Evolutionary conservation across 2,113 vertebrate species (phyloP).

Genomic region (Lophius piscatorius): DNA sequence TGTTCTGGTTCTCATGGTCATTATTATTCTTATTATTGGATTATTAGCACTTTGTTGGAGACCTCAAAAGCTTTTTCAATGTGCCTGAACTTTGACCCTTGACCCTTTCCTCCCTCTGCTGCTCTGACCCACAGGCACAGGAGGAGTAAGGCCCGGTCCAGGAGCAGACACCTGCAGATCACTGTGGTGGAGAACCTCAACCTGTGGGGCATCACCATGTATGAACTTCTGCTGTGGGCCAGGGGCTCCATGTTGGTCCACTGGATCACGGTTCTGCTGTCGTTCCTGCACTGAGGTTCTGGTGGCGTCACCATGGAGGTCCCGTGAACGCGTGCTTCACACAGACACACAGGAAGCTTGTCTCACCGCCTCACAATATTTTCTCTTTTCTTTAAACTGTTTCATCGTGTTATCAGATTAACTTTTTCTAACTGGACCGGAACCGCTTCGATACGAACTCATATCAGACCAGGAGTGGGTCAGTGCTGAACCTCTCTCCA

Average conservation of each 20-base stretch:
- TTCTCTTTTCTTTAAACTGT: too few species aligned
- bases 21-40: too few species aligned
- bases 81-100: background rate
- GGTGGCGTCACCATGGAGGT: background rate
- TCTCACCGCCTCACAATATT: too few species aligned
- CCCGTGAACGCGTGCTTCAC: too few species aligned
- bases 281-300: slow-evolving; percentile 65
- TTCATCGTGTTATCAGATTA: too few species aligned
- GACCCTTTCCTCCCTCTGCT: background rate
- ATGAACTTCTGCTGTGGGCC: slow-evolving; percentile 85
- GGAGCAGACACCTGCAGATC: slow-evolving; percentile 82
- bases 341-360: too few species aligned
- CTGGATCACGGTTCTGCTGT: slow-evolving; percentile 80
- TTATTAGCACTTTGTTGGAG: background rate
- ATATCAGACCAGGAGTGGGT: too few species aligned
- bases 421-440: too few species aligned
- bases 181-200: slow-evolving; percentile 80
- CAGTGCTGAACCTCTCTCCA: too few species aligned
- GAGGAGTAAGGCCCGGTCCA: slow-evolving; percentile 80
- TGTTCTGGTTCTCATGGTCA: too few species aligned
- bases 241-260: slow-evolving; percentile 77
- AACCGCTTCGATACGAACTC: too few species aligned
- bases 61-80: background rate
- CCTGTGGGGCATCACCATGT: slow-evolving; percentile 86
- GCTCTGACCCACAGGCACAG: slow-evolving; percentile 80